A percentile compares a stretch with the other conserved stretches of the same genome.
Conservation (phyloP, 1,140 invertebrate genomes). For the Nebria ingens region DNA sequence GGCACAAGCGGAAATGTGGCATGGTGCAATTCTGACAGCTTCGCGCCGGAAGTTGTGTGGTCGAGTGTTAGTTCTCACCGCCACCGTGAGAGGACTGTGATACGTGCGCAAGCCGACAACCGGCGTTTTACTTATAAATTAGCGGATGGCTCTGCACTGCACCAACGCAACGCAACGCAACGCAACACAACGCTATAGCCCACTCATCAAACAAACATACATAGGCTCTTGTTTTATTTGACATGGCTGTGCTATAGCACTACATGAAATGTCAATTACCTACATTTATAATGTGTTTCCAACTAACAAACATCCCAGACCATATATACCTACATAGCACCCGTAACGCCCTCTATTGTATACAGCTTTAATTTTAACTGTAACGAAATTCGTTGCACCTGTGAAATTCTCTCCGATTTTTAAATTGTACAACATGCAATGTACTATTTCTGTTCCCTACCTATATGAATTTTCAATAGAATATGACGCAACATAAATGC, state of each 20-base stretch:
- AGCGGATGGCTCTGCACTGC: too few species aligned
- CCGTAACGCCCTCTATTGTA: not conserved
- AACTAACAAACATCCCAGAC: not conserved
- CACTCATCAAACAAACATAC: too few species aligned
- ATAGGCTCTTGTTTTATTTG: not conserved
- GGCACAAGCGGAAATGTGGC: not conserved
- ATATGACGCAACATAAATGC: too few species aligned
- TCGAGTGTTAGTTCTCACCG: not conserved
- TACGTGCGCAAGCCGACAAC: not conserved
- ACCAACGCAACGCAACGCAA: too few species aligned
- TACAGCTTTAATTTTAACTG: too few species aligned
- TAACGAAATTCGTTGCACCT: too few species aligned
- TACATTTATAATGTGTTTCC: not conserved
- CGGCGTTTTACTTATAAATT: not conserved
- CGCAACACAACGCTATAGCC: too few species aligned
- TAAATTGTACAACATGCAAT: too few species aligned
- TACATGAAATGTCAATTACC: conserved; percentile 8
- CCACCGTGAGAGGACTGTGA: not conserved
- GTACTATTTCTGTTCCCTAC: too few species aligned
- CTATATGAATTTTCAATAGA: too few species aligned
- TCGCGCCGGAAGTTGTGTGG: not conserved
- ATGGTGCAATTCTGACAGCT: not conserved
- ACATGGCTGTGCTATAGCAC: not conserved
- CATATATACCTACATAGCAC: too few species aligned
- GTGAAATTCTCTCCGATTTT: too few species aligned